phyloP scores from a whole-genome alignment of 2,888 invertebrate genomes.

The Belgica antarctica region DNA sequence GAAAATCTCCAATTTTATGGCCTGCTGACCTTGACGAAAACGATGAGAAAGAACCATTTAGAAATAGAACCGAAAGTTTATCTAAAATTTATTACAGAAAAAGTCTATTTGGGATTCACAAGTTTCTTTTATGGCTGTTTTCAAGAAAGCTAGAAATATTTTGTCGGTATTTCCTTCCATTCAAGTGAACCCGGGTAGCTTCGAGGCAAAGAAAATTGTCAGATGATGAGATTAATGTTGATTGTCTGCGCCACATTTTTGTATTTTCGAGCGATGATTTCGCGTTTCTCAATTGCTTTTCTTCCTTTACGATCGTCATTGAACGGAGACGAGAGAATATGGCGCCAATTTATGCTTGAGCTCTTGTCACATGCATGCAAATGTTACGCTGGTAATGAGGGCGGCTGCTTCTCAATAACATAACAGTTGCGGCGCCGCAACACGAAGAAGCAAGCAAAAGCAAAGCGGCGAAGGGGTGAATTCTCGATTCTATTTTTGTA shows the following conservation, averaged over 20 bases:
- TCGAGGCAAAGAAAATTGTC: constrained; percentile 49
- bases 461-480: too few relatives aligned
- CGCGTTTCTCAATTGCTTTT: neutral
- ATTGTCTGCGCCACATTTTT: constrained; percentile 27
- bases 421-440: neutral
- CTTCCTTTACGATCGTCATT: neutral
- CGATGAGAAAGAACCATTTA: too few relatives aligned
- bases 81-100: neutral
- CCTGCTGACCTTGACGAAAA: neutral
- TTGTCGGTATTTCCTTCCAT: neutral
- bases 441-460: too few relatives aligned
- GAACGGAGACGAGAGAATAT: neutral
- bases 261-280: constrained; percentile 20
- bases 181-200: neutral
- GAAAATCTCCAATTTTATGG: too few relatives aligned
- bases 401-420: neutral
- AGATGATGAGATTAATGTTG: constrained; percentile 26
- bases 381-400: neutral
- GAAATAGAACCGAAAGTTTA: too few relatives aligned
- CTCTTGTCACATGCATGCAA: constrained; percentile 6
- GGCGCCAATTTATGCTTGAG: neutral
- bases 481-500: too few relatives aligned
- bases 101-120: neutral
- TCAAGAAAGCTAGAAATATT: neutral
- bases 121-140: constrained; percentile 14